phyloP scores from a whole-genome alignment of 2,113 vertebrate species.

The Dicentrarchus labrax region DNA sequence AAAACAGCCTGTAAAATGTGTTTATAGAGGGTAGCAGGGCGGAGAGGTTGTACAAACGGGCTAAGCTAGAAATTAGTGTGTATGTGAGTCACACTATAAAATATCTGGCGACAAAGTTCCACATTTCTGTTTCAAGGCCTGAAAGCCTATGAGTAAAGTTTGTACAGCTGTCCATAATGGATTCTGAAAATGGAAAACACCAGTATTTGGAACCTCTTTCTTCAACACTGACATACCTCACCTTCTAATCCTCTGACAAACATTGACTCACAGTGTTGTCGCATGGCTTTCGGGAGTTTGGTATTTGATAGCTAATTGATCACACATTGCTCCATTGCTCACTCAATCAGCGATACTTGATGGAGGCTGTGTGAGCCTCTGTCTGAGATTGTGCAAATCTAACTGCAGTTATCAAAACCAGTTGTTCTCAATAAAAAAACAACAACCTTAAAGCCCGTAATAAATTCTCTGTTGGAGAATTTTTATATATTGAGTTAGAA shows the following conservation, averaged over 20 bases:
- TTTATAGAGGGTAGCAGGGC: conserved; percentile 70
- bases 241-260: background rate
- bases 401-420: background rate
- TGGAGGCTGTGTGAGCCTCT: too few species aligned
- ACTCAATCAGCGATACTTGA: background rate
- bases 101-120: conserved; percentile 24
- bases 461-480: background rate
- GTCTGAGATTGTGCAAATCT: background rate
- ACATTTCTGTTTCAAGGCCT: conserved; percentile 7
- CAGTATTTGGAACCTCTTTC: background rate
- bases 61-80: conserved; percentile 31
- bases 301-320: background rate
- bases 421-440: background rate
- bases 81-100: conserved; percentile 35
- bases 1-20: conserved; percentile 77
- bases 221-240: background rate
- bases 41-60: conserved; percentile 50
- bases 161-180: background rate
- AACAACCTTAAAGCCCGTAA: background rate
- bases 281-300: background rate
- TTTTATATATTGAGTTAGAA: background rate
- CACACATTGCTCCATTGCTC: background rate
- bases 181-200: background rate
- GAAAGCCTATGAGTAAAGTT: background rate
- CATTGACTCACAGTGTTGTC: background rate